Base-by-base conservation (phyloP, 2,113 vertebrate species). In the Passer montanus region DNA sequence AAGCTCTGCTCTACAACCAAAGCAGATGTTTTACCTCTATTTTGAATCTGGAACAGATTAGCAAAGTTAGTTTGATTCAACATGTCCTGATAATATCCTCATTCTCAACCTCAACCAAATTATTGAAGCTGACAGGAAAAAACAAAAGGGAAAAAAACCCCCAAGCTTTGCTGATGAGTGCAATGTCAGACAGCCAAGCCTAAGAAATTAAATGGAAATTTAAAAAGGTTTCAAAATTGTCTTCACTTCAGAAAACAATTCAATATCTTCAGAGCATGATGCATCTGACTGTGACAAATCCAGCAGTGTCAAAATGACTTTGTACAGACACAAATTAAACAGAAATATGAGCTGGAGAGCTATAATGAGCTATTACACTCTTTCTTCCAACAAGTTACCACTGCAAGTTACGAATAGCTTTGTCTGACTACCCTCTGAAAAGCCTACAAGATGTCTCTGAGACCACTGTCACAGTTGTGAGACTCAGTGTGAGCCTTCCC, bases 11-110 rank as follows among this genome's bases (percentile, higher is more conserved):
- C 47, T 63, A 79, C 75, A 86, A 76, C 33, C 18, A 2, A 73
- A 95, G 82, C 91, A 90, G 94, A 93, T 91, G 85, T 93, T 95
- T 80, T 41, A 95, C 85, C 94, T 92, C 90, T 88, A 13, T 63
- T 88, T 90, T 91, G 75, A 95, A 94, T 91, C 89, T 95, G 90
- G 84, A 96, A 85, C 43, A 76, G 47, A 96, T 95, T 88, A 94
- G 55, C 4, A 6, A 93, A 60, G 33, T 74, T 88, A 84, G 35
- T 33, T 80, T 63, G 55, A 92, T 74, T 83, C 75, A 63, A 72
- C 35, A 63, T 74, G 85, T 41, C 55, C 82, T 88, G 66, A 63
- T 68, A 85, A 92, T 35, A 84, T 49, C 53, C 67, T 88, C 0
- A 0, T 39, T 83, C 47, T 94, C 70, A 47, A 49, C 19, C 17